Evolutionary conservation across 2,113 vertebrate genomes (phyloP).

Genomic region (Pyxicephalus adspersus): DNA sequence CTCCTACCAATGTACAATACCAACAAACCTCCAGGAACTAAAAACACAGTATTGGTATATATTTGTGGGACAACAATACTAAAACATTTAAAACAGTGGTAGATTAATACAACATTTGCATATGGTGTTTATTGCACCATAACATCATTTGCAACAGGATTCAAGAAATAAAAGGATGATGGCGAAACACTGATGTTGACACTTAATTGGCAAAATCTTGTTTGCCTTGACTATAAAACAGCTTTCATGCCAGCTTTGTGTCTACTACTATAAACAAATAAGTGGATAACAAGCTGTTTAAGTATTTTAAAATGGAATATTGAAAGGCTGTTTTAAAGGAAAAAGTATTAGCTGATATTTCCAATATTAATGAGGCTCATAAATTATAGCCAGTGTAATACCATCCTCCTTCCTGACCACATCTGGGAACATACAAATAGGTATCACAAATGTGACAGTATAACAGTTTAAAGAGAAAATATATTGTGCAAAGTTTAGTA

Average conservation of each 20-base stretch:
- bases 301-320: not conserved
- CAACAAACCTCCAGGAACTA: too few relatives aligned
- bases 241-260: slow-evolving; percentile 10
- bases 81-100: not conserved
- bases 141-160: slow-evolving; percentile 16
- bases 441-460: too few relatives aligned
- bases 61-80: not conserved
- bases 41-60: not conserved
- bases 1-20: too few relatives aligned
- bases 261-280: not conserved
- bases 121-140: slow-evolving; percentile 17
- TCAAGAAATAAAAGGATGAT: slow-evolving; percentile 2
- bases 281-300: slow-evolving; percentile 5
- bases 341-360: not conserved
- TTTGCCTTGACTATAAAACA: slow-evolving; percentile 17
- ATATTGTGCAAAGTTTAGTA: too few relatives aligned
- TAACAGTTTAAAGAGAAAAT: too few relatives aligned
- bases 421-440: too few relatives aligned
- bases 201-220: slow-evolving; percentile 36
- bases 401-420: too few relatives aligned
- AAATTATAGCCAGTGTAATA: not conserved
- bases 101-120: not conserved
- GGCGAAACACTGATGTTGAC: not conserved
- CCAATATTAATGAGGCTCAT: not conserved
- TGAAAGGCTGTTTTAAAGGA: not conserved